Conservation (phyloP, 2,797 vertebrate genomes). For the Varecia variegata region DNA sequence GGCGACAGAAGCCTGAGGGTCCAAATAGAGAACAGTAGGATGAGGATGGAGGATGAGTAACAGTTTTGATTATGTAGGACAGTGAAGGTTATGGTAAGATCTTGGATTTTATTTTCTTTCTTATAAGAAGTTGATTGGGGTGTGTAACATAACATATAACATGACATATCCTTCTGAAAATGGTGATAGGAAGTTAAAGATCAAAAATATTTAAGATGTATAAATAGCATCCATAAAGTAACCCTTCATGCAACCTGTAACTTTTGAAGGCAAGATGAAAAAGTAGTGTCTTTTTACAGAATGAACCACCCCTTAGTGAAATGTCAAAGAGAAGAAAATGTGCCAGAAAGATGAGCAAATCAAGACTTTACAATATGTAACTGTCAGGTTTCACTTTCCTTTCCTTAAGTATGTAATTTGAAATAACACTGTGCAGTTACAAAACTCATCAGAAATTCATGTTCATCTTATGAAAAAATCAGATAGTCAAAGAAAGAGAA, state of each 20-base stretch:
- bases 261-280: neutral
- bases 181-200: neutral
- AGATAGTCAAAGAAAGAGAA: slow-evolving; percentile 78
- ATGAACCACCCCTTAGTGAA: neutral
- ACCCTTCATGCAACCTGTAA: fast-evolving
- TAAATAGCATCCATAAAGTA: neutral
- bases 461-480: slow-evolving; percentile 74
- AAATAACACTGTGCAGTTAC: slow-evolving; percentile 78
- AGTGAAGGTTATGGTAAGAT: neutral
- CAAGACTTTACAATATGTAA: slow-evolving; percentile 64
- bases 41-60: neutral
- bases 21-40: neutral
- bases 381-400: slow-evolving; percentile 76
- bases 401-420: slow-evolving; percentile 82
- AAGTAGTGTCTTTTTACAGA: neutral
- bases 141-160: neutral
- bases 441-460: slow-evolving; percentile 76
- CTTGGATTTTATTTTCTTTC: neutral
- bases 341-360: slow-evolving; percentile 56
- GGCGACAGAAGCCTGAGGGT: fast-evolving
- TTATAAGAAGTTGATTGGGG: neutral
- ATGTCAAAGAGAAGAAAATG: slow-evolving; percentile 41
- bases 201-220: neutral
- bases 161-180: neutral
- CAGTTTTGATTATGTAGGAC: neutral